phyloP scores from a whole-genome alignment of 2,797 vertebrate genomes.

The Onychomys leucogaster region DNA sequence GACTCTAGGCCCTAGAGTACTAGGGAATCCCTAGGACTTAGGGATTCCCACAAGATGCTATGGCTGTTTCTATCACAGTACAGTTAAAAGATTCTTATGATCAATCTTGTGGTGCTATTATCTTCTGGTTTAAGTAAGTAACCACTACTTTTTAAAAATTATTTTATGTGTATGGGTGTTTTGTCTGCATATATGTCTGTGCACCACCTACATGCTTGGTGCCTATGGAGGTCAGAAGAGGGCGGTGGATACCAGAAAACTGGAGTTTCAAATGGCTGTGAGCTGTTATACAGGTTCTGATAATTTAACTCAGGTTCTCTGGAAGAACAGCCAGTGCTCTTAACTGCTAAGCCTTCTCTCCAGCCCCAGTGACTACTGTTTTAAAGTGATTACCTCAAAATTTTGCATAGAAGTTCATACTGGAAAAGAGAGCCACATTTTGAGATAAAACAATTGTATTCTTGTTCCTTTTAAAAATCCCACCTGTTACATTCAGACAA shows the following conservation, averaged over 20 bases:
- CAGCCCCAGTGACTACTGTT: too few relatives aligned
- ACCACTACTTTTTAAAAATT: background rate
- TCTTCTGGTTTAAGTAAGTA: constrained; percentile 48
- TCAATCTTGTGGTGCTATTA: background rate
- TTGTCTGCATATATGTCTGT: too few relatives aligned
- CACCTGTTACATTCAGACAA: too few relatives aligned
- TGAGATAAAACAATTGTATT: too few relatives aligned
- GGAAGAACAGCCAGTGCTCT: background rate
- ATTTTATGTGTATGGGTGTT: too few relatives aligned
- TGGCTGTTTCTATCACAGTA: background rate
- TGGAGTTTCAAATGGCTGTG: background rate
- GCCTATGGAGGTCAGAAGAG: background rate
- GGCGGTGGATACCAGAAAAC: background rate
- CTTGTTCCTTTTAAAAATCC: too few relatives aligned
- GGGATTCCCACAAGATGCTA: background rate
- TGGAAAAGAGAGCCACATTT: too few relatives aligned
- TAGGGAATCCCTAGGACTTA: background rate
- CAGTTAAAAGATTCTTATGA: background rate
- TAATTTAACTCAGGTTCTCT: background rate
- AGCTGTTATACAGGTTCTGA: background rate
- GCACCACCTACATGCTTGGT: too few relatives aligned
- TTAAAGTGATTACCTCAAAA: too few relatives aligned
- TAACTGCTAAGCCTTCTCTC: too few relatives aligned
- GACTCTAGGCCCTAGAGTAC: background rate
- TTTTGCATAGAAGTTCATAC: too few relatives aligned